phyloP scores from a whole-genome alignment of 2,113 vertebrate genomes.

The Rhinogobius similis region DNA sequence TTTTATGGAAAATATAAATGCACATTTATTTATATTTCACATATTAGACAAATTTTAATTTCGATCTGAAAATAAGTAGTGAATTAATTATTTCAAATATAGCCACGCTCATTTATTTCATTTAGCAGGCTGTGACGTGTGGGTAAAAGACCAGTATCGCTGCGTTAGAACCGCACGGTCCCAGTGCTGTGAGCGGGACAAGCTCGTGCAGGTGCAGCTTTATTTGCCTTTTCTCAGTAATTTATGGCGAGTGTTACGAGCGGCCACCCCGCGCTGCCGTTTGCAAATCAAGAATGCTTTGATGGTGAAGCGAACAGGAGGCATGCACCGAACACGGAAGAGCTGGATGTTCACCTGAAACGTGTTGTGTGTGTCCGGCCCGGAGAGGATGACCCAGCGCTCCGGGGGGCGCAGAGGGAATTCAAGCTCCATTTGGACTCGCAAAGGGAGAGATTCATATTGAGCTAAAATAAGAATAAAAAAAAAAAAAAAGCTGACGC shows the following conservation, averaged over 20 bases:
- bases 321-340: constrained; percentile 18
- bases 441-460: too few relatives aligned
- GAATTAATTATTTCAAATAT: not conserved
- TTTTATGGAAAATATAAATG: too few relatives aligned
- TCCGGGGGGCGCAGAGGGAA: not conserved
- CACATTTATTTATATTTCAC: too few relatives aligned
- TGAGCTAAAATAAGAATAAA: too few relatives aligned
- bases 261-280: constrained; percentile 75
- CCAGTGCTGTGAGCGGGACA: constrained; percentile 60
- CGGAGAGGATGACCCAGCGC: not conserved
- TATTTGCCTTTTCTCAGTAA: constrained; percentile 72
- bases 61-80: not conserved
- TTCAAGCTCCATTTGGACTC: not conserved
- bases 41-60: not conserved
- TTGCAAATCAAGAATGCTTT: constrained; percentile 86
- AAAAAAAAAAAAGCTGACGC: too few relatives aligned
- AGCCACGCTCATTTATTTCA: not conserved
- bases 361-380: constrained; percentile 59
- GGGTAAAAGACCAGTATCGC: not conserved
- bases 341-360: constrained; percentile 59
- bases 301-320: constrained; percentile 74
- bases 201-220: constrained; percentile 82
- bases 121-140: not conserved
- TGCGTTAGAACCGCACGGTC: constrained; percentile 18
- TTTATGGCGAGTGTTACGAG: constrained; percentile 83